Evolutionary conservation across 2,797 vertebrate species (phyloP).

Genomic region (Enteromius unitaeniatus): DNA sequence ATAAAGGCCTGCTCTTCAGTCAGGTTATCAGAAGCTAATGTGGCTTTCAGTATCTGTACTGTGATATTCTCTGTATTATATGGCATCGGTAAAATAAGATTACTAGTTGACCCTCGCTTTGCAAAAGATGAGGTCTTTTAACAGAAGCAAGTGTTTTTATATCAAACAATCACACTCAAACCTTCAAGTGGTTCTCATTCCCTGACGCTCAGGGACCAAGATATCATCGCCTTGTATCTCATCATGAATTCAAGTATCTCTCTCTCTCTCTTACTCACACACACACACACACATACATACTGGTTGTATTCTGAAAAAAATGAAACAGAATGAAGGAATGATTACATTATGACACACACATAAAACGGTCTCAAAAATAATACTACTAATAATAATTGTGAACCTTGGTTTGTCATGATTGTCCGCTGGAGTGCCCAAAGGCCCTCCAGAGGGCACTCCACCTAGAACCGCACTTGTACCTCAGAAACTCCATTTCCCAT

Average conservation of each 20-base stretch:
- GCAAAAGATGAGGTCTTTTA: neutral
- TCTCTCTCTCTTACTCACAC: no score
- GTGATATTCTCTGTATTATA: neutral
- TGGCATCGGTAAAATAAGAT: neutral
- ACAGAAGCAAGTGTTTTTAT: constrained; percentile 10
- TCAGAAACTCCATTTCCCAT: no score
- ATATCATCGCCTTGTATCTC: neutral
- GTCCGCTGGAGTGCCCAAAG: no score
- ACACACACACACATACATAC: neutral
- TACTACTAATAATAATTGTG: no score
- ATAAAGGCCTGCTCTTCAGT: neutral
- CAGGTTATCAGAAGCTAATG: constrained; percentile 3
- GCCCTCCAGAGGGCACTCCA: no score
- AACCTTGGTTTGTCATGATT: no score
- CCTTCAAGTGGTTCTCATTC: neutral
- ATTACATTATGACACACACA: no score
- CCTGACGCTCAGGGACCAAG: neutral
- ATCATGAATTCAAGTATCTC: neutral
- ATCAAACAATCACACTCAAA: constrained; percentile 1
- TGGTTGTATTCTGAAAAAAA: no score
- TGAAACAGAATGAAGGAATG: no score
- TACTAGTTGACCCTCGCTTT: neutral
- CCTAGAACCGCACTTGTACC: no score
- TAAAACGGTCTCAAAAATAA: no score
- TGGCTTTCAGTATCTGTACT: neutral